Conservation (phyloP, 2,888 invertebrate species). For the Eretmocerus hayati region DNA sequence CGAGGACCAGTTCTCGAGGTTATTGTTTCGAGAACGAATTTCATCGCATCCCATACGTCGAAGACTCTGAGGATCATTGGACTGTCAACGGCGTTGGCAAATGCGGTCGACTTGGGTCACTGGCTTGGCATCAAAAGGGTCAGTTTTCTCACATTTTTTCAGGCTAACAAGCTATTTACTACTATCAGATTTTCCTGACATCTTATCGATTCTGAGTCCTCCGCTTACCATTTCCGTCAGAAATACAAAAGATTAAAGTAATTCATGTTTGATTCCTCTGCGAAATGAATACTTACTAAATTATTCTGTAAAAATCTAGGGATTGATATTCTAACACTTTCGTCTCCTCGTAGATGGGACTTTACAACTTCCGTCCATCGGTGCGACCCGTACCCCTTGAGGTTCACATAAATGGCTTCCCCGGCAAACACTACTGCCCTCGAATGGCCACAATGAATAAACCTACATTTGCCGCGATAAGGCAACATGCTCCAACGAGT, state of each 20-base stretch:
- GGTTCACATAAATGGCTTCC: slow-evolving; percentile 90
- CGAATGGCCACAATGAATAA: slow-evolving; percentile 99
- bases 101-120: slow-evolving; percentile 91
- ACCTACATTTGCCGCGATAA: slow-evolving; percentile 92
- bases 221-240: too few relatives aligned
- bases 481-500: slow-evolving; percentile 83
- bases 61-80: slow-evolving; percentile 83
- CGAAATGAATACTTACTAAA: too few relatives aligned
- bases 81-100: slow-evolving; percentile 94
- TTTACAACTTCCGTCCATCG: slow-evolving; percentile 96
- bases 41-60: slow-evolving; percentile 85
- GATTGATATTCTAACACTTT: neutral
- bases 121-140: slow-evolving; percentile 81
- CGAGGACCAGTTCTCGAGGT: slow-evolving; percentile 90
- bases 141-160: slow-evolving; percentile 4
- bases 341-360: slow-evolving; percentile 59
- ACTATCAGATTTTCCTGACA: too few relatives aligned
- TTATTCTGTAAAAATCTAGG: neutral
- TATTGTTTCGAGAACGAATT: slow-evolving; percentile 95
- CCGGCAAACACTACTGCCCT: slow-evolving; percentile 97
- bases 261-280: neutral
- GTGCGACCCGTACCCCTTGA: slow-evolving; percentile 96
- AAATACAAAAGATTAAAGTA: too few relatives aligned
- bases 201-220: too few relatives aligned
- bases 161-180: too few relatives aligned